Conservation (phyloP, 64 coral and sea anemone species). For the Montipora efflorescens region DNA sequence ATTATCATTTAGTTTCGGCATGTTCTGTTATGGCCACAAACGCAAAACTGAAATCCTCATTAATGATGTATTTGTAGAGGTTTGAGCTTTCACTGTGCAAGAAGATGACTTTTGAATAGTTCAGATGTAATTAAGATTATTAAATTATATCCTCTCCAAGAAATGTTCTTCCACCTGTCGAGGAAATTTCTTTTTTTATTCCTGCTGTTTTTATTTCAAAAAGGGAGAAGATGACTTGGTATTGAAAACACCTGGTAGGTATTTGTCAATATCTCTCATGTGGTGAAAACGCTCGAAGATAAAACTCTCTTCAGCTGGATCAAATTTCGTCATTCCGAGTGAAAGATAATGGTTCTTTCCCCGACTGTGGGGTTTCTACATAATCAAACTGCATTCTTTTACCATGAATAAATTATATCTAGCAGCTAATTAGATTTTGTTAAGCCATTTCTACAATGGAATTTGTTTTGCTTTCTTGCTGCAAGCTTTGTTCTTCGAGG, state of each 20-base stretch:
- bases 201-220: too few relatives aligned
- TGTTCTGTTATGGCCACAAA: background rate
- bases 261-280: too few relatives aligned
- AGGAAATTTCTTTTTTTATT: background rate
- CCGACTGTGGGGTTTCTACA: too few relatives aligned
- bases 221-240: too few relatives aligned
- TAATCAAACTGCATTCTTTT: too few relatives aligned
- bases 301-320: too few relatives aligned
- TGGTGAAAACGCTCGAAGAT: too few relatives aligned
- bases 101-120: slow-evolving; percentile 1
- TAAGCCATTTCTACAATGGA: background rate
- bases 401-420: background rate
- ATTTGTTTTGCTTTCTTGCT: background rate
- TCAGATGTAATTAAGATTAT: background rate
- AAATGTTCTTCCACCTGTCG: background rate
- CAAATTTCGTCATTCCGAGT: background rate
- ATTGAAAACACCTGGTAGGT: too few relatives aligned
- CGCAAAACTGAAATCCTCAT: background rate
- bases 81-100: background rate
- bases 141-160: background rate
- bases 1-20: background rate
- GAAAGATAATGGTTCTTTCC: background rate
- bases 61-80: slow-evolving; percentile 8
- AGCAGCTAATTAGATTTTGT: background rate
- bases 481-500: background rate